These are phyloP conservation scores for Drosophila rubida DNA, from an alignment of 2,888 invertebrate genomes.

Conservation along the genomic window DNA sequence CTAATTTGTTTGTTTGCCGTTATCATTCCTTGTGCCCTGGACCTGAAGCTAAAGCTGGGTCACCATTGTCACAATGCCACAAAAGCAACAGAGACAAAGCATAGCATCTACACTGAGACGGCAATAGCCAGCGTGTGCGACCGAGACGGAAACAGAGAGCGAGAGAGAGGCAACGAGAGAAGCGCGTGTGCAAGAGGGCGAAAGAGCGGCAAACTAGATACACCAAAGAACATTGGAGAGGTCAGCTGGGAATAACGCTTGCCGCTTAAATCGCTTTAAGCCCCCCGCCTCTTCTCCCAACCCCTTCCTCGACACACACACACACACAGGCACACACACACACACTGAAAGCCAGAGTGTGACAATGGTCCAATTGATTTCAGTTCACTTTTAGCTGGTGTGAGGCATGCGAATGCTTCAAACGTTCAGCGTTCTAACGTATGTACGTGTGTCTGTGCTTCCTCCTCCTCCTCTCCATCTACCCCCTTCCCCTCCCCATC, in stretches of 20 bases:
- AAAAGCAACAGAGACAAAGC: constrained; percentile 33
- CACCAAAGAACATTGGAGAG: constrained; percentile 29
- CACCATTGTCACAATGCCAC: constrained; percentile 63
- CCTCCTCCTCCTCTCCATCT: no score
- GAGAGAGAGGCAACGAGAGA: not conserved
- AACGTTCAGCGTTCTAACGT: not conserved
- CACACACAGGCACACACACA: not conserved
- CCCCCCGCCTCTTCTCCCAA: not conserved
- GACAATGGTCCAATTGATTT: constrained; percentile 8
- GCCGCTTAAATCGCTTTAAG: constrained; percentile 26
- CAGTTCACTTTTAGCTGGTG: not conserved
- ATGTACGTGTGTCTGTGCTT: no score
- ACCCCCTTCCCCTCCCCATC: not conserved
- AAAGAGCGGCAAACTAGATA: constrained; percentile 6
- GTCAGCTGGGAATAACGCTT: constrained; percentile 31
- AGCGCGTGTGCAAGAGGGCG: constrained; percentile 1
- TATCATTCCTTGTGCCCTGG: constrained; percentile 69
- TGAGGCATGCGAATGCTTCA: not conserved
- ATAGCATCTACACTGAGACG: not conserved
- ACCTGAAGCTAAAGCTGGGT: constrained; percentile 58
- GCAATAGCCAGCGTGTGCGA: not conserved
- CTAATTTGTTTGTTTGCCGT: constrained; percentile 79
- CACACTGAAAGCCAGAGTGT: not conserved
- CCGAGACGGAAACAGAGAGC: not conserved
- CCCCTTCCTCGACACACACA: not conserved